phyloP scores from a whole-genome alignment of 1,140 invertebrate genomes.

The Panagrolaimus sp. region DNA sequence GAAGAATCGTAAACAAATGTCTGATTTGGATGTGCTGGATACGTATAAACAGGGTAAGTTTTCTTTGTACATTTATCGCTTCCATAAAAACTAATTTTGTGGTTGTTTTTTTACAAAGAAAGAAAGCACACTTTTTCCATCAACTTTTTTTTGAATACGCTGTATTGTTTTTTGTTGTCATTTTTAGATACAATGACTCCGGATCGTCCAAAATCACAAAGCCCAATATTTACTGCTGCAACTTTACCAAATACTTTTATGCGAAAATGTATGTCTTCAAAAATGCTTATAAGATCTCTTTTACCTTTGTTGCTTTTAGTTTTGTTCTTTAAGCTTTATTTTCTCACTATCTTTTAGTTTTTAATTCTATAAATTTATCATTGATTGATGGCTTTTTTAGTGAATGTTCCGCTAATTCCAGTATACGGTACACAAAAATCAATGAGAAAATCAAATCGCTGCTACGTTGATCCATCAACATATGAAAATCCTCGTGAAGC shows the following conservation, averaged over 20 bases:
- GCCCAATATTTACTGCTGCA: slow-evolving; percentile 9
- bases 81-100: background rate
- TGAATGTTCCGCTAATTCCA: slow-evolving; percentile 45
- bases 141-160: background rate
- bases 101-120: background rate
- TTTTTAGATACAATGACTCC: slow-evolving; percentile 39
- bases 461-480: slow-evolving; percentile 55
- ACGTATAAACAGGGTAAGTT: slow-evolving; percentile 55
- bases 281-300: slow-evolving; percentile 14
- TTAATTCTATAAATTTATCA: background rate
- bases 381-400: slow-evolving; percentile 24
- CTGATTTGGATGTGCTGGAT: slow-evolving; percentile 52
- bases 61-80: background rate
- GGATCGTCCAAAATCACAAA: slow-evolving; percentile 14
- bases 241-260: background rate
- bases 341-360: slow-evolving; percentile 13
- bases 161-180: background rate
- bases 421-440: slow-evolving; percentile 19
- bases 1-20: slow-evolving; percentile 51
- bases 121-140: slow-evolving; percentile 6
- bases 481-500: slow-evolving; percentile 56
- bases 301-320: slow-evolving; percentile 18
- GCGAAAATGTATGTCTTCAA: slow-evolving; percentile 17
- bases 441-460: background rate
- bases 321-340: slow-evolving; percentile 16